phyloP scores from a whole-genome alignment of 1,140 invertebrate species.

The Chymomyza costata region DNA sequence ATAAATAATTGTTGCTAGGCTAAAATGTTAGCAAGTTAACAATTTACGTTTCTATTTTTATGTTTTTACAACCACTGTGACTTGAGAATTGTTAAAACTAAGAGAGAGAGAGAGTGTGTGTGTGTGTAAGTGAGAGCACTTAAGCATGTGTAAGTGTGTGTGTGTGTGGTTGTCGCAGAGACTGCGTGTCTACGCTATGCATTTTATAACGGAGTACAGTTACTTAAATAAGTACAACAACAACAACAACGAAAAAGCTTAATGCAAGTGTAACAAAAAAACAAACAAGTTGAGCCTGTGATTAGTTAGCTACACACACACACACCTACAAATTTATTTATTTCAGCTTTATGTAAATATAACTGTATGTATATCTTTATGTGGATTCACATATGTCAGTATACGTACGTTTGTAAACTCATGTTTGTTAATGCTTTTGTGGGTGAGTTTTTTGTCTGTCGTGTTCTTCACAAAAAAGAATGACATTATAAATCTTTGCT shows the following conservation, averaged over 20 bases:
- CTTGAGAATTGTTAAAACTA: constrained; percentile 37
- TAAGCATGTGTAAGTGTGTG: constrained; percentile 19
- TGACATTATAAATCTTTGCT: not conserved
- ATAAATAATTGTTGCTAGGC: constrained; percentile 51
- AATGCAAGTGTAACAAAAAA: constrained; percentile 2
- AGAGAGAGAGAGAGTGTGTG: constrained; percentile 14
- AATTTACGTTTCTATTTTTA: too few relatives aligned
- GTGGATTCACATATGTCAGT: too few relatives aligned
- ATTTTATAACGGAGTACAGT: constrained; percentile 24
- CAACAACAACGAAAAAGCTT: constrained; percentile 13
- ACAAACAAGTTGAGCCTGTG: constrained; percentile 16
- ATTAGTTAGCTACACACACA: constrained; percentile 41
- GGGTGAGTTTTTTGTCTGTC: constrained; percentile 1
- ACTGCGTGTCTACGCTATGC: not conserved
- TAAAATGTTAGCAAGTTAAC: too few relatives aligned
- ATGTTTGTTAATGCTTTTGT: constrained; percentile 18
- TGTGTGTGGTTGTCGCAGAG: constrained; percentile 13
- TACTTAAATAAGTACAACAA: too few relatives aligned
- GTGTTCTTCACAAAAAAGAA: constrained; percentile 20
- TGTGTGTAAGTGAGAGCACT: constrained; percentile 26
- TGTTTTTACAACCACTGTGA: too few relatives aligned
- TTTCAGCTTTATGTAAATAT: constrained; percentile 50
- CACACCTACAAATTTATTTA: constrained; percentile 38
- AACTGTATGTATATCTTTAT: constrained; percentile 42
- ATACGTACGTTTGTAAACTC: too few relatives aligned